These are phyloP conservation scores for Typhlomys cinereus DNA, from an alignment of 2,113 vertebrate genomes.

Conservation along the genomic window DNA sequence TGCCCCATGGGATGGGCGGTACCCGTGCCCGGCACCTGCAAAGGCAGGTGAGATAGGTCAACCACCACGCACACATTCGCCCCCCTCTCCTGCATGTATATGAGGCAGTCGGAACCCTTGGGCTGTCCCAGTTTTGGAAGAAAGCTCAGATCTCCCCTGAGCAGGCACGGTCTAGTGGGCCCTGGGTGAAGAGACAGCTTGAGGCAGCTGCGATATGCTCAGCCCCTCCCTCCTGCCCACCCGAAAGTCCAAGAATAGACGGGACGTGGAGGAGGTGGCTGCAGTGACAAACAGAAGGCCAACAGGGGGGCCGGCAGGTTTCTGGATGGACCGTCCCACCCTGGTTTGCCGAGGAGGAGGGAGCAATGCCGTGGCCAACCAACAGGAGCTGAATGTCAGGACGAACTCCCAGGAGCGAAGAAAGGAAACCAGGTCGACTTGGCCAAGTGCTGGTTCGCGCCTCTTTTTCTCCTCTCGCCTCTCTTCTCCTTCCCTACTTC, in stretches of 20 bases:
- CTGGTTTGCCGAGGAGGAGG: not conserved
- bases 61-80: not conserved
- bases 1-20: not conserved
- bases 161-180: not conserved
- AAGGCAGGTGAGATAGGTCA: not conserved
- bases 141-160: not conserved
- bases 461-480: not conserved
- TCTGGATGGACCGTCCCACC: not conserved
- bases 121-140: not conserved
- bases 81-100: not conserved
- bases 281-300: not conserved
- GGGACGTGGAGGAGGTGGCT: not conserved
- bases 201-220: not conserved
- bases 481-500: not conserved
- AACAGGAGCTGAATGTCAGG: slow-evolving; percentile 45
- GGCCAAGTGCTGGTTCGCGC: not conserved
- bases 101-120: not conserved
- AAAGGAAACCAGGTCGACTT: not conserved
- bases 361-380: not conserved
- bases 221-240: not conserved
- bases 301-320: not conserved
- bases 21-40: not conserved
- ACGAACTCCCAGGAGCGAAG: slow-evolving; percentile 29
- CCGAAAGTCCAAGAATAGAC: not conserved
- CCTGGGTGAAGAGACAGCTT: not conserved